Evolutionary conservation across 64 coral and sea anemone species (phyloP), one percentile per base, ranked within the genome.

Genomic region (Pocillopora damicornis): DNA sequence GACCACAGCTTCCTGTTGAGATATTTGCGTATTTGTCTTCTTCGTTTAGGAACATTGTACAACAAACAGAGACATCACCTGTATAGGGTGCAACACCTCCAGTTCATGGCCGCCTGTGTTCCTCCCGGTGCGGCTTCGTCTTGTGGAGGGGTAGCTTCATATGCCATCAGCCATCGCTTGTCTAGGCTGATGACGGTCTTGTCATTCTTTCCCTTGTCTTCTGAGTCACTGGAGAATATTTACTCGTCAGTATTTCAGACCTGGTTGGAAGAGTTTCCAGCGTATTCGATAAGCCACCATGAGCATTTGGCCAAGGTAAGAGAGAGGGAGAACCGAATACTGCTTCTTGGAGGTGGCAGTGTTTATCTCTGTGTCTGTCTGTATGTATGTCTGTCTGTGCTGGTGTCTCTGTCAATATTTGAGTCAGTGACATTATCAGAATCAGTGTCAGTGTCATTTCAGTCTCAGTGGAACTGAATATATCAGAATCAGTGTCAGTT

Each of bases 191-290:
- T 99, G 97, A 95, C 93, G 1, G 93, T 95, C 2, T 22, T 99
- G 78, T 99, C 97, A 37, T 93, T 99, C 64, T 92, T 95, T 56
- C 63, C 93, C 22, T 58, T 95, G 17, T 77, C 89, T 37, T 83
- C 58, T 25, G 88, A 92, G 11, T 95, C 97, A 8, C 88, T 99
- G 13, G 83, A 77, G 34, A 79, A 57, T 25, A 91, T 99, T 66
- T 99, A 99, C 78, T 90, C 61, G 1, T 76, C 61, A 16, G 91
- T 93, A 12, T 86, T 99, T 37, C 88, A 81, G 7, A 65, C 93
- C 22, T 99, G 97, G 97, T 81, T 99, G 9, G 90, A 95, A 59
- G 97, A 95, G 75, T 99, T 99, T 88, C 97, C 97, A 11, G 93
- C 93, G 4, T 99, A 99, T 66, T 93, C 97, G 20, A 42, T 99